Conservation (phyloP, 1,140 invertebrate species). For the Orchestia grillus region DNA sequence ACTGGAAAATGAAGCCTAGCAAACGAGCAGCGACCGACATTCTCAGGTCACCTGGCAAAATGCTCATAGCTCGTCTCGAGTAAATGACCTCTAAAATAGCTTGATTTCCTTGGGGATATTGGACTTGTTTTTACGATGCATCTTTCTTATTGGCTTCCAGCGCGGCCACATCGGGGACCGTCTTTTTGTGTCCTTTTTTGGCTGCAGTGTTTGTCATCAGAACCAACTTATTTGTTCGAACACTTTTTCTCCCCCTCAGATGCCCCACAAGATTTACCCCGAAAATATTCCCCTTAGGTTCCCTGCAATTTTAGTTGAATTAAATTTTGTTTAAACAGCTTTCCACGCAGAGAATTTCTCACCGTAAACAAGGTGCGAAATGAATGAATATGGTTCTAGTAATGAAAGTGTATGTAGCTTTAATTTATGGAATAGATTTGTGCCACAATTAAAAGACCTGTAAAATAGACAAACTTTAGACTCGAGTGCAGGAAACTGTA, state of each 20-base stretch:
- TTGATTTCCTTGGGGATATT: conserved; percentile 54
- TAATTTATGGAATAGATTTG: background rate
- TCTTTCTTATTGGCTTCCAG: conserved; percentile 50
- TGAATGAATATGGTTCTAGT: background rate
- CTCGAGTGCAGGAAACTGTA: background rate
- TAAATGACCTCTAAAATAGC: conserved; percentile 56
- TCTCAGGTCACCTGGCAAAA: conserved; percentile 40
- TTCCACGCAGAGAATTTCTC: background rate
- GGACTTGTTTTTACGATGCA: conserved; percentile 56
- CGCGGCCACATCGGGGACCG: conserved; percentile 32
- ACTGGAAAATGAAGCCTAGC: background rate
- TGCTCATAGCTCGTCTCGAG: conserved; percentile 50
- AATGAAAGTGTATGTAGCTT: background rate
- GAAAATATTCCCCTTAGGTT: background rate
- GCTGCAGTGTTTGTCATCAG: conserved; percentile 25
- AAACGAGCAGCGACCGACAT: conserved; percentile 1
- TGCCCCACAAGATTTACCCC: background rate
- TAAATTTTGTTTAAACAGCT: background rate
- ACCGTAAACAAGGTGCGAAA: background rate
- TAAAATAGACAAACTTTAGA: background rate
- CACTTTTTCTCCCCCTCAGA: background rate
- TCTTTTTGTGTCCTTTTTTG: conserved; percentile 13
- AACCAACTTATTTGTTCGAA: conserved; percentile 22
- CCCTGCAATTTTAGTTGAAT: background rate
- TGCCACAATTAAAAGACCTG: background rate